These are phyloP conservation scores for Cecidostiba fungosa DNA, from an alignment of 2,888 invertebrate species.

Conservation along the genomic window DNA sequence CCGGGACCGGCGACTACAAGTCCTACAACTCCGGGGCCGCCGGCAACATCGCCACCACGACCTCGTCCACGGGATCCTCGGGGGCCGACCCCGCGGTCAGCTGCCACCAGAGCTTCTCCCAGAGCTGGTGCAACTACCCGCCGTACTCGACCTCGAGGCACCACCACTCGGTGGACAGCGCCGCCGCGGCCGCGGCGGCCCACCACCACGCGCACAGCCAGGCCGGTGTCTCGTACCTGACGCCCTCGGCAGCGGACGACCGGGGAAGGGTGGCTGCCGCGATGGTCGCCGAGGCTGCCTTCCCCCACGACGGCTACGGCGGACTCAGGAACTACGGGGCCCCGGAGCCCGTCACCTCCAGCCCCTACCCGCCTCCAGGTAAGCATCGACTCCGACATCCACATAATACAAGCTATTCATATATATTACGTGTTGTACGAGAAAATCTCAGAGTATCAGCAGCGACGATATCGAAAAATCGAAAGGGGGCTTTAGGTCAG, in stretches of 20 bases:
- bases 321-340: conserved; percentile 88
- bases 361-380: conserved; percentile 91
- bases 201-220: conserved; percentile 83
- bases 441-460: neutral
- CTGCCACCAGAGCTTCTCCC: conserved; percentile 87
- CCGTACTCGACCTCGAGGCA: conserved; percentile 84
- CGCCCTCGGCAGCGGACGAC: conserved; percentile 84
- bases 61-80: conserved; percentile 81
- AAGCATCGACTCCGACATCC: conserved; percentile 79
- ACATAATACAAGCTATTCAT: neutral
- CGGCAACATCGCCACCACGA: conserved; percentile 81
- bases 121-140: conserved; percentile 89
- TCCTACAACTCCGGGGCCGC: conserved; percentile 84
- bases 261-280: conserved; percentile 84
- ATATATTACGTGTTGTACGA: neutral
- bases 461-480: neutral
- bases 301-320: conserved; percentile 87
- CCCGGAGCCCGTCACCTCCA: conserved; percentile 87
- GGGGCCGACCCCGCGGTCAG: conserved; percentile 82
- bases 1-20: conserved; percentile 81
- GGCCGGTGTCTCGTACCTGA: conserved; percentile 85
- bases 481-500: conserved; percentile 44
- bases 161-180: conserved; percentile 80
- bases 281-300: conserved; percentile 83
- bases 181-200: conserved; percentile 71